Evolutionary conservation across 2,113 vertebrate genomes (phyloP).

Genomic region (Uria lomvia): DNA sequence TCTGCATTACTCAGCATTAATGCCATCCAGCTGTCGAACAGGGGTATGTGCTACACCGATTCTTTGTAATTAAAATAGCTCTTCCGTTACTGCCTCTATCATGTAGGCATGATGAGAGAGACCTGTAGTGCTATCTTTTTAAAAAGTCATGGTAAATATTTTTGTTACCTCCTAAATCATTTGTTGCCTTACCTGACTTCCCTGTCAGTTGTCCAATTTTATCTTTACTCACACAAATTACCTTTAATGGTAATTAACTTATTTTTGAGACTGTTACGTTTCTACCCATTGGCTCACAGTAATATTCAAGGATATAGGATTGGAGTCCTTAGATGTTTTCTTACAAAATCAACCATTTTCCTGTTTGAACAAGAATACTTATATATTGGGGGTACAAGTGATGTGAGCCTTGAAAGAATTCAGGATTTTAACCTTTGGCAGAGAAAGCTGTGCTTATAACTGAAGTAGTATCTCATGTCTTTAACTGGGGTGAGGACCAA

Average conservation of each 20-base stretch:
- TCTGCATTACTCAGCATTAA: not conserved
- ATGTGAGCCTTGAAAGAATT: not conserved
- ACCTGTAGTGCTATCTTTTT: not conserved
- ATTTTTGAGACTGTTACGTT: not conserved
- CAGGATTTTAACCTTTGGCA: not conserved
- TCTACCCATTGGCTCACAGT: not conserved
- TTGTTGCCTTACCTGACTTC: not conserved
- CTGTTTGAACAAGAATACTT: not conserved
- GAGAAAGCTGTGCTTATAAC: not conserved
- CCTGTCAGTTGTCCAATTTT: not conserved
- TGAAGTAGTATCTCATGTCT: not conserved
- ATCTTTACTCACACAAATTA: not conserved
- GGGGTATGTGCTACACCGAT: conserved; percentile 4
- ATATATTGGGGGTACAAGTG: not conserved
- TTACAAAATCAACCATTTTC: not conserved
- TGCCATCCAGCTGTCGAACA: not conserved
- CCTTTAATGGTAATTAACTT: not conserved
- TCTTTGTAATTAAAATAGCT: conserved; percentile 63
- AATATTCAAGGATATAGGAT: not conserved
- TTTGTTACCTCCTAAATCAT: not conserved
- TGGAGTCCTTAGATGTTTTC: not conserved
- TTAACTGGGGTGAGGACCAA: not conserved
- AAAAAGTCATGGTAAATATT: conserved; percentile 15
- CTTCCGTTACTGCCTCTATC: conserved; percentile 49
- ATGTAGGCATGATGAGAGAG: not conserved